phyloP scores from a whole-genome alignment of 1,140 invertebrate genomes.

The Acyrthosiphon pisum region DNA sequence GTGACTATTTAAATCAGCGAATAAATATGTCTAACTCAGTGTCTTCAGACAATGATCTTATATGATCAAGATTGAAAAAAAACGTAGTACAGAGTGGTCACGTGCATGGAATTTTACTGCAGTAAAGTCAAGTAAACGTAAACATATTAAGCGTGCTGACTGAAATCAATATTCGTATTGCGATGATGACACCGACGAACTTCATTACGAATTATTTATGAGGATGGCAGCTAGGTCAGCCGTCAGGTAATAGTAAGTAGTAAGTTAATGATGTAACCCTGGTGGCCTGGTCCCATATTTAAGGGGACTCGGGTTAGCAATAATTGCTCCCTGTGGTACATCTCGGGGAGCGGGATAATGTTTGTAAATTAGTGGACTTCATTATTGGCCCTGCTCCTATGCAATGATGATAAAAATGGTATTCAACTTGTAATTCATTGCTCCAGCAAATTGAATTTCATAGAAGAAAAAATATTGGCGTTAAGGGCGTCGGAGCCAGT shows the following conservation, averaged over 20 bases:
- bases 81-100: too few relatives aligned
- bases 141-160: not conserved
- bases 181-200: not conserved
- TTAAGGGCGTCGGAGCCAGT: too few relatives aligned
- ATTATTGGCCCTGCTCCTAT: not conserved
- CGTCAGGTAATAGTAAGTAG: not conserved
- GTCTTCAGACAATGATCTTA: not conserved
- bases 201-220: not conserved
- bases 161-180: not conserved
- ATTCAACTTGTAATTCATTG: not conserved
- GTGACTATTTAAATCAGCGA: not conserved
- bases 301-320: not conserved
- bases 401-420: not conserved
- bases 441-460: too few relatives aligned
- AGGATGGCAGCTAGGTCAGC: not conserved
- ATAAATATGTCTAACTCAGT: not conserved
- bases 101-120: too few relatives aligned
- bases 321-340: too few relatives aligned
- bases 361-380: not conserved
- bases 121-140: not conserved
- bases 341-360: not conserved
- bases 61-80: not conserved
- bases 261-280: not conserved
- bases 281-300: not conserved
- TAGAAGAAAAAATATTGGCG: too few relatives aligned